Percentiles rank a stretch among this genome's conserved stretches.
These are phyloP conservation scores for Spea bombifrons DNA, from an alignment of 2,113 vertebrate species.

Conservation along the genomic window DNA sequence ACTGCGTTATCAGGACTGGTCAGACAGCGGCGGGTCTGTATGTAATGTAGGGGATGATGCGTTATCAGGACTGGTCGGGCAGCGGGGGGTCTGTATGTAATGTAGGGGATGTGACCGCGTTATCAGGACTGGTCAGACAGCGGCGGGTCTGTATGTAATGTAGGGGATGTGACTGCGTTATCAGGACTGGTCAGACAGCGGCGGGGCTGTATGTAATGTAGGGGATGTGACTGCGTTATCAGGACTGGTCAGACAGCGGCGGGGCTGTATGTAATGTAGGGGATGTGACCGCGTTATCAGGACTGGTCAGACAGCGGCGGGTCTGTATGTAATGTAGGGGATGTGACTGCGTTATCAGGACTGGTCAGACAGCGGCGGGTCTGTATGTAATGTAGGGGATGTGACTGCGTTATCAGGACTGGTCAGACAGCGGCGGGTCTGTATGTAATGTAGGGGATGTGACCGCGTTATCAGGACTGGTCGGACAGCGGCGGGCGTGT, in stretches of 20 bases:
- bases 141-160: neutral
- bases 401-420: constrained; percentile 6
- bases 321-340: too few relatives aligned
- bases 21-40: neutral
- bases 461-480: neutral
- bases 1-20: too few relatives aligned
- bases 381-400: neutral
- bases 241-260: too few relatives aligned
- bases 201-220: neutral
- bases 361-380: neutral
- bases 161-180: too few relatives aligned
- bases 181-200: constrained; percentile 1
- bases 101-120: too few relatives aligned
- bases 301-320: neutral
- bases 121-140: too few relatives aligned
- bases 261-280: too few relatives aligned
- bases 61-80: neutral
- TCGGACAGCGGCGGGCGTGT: neutral
- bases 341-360: too few relatives aligned
- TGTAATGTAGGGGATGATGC: neutral
- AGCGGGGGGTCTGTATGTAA: neutral
- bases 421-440: too few relatives aligned
- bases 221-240: too few relatives aligned
- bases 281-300: too few relatives aligned
- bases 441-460: too few relatives aligned